Conservation (phyloP, 2,113 vertebrate genomes). For the Hemiprocne comata region DNA sequence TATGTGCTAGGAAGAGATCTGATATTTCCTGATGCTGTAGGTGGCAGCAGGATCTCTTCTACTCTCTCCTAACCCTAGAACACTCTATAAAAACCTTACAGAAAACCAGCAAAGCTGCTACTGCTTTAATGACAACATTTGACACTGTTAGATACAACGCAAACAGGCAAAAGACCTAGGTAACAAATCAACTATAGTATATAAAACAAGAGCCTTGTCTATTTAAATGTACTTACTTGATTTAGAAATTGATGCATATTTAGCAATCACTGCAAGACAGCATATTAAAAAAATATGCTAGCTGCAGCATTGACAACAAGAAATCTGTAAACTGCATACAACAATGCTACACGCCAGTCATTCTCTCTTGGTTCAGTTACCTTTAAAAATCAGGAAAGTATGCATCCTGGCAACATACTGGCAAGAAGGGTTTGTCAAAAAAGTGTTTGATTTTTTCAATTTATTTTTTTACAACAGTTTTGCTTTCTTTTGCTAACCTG, state of each 20-base stretch:
- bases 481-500: not conserved
- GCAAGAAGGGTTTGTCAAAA: not conserved
- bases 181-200: not conserved
- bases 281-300: not conserved
- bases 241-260: not conserved
- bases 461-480: not conserved
- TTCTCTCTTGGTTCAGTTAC: not conserved
- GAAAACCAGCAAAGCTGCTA: not conserved
- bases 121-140: not conserved
- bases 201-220: not conserved
- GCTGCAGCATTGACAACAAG: not conserved
- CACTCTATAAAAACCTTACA: not conserved
- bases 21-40: not conserved
- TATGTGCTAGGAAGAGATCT: not conserved
- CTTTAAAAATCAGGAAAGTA: not conserved
- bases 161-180: not conserved
- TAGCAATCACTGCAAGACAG: not conserved
- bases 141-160: not conserved
- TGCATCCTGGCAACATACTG: not conserved
- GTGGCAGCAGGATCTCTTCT: slow-evolving; percentile 3
- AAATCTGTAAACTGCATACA: not conserved
- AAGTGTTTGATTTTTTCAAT: not conserved
- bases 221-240: not conserved
- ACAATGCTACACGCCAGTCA: accelerated
- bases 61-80: not conserved